Percentiles rank a stretch among this genome's conserved stretches.
These are phyloP conservation scores for Trissonchulus latispiculum DNA, from an alignment of 2,888 invertebrate species.

Conservation along the genomic window DNA sequence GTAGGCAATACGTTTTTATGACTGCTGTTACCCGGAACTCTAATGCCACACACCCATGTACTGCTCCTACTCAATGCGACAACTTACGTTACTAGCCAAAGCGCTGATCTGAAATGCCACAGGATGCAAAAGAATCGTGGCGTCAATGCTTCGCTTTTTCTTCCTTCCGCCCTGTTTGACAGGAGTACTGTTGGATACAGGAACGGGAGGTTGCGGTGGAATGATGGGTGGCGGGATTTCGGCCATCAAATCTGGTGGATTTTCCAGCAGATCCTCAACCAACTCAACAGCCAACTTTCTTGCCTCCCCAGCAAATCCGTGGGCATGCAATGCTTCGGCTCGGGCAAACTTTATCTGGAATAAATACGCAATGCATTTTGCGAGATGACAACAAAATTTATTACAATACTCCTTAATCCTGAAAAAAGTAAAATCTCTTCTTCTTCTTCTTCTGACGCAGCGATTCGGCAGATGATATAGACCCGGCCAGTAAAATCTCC, in stretches of 20 bases:
- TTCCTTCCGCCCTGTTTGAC: conserved; percentile 6
- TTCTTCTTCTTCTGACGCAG: too few relatives aligned
- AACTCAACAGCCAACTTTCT: conserved; percentile 75
- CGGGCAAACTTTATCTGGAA: conserved; percentile 72
- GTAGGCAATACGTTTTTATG: too few relatives aligned
- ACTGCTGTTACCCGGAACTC: too few relatives aligned
- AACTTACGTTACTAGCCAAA: conserved; percentile 48
- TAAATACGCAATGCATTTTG: too few relatives aligned
- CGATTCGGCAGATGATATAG: too few relatives aligned
- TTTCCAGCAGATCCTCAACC: conserved; percentile 74
- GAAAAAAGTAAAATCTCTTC: too few relatives aligned
- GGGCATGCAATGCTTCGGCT: conserved; percentile 90
- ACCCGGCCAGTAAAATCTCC: too few relatives aligned
- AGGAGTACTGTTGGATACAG: not conserved
- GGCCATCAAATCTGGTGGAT: conserved; percentile 76
- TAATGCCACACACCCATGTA: too few relatives aligned
- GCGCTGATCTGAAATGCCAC: conserved; percentile 17
- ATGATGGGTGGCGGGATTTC: conserved; percentile 54
- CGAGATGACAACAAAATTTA: too few relatives aligned
- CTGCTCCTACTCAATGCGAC: too few relatives aligned
- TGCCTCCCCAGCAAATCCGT: conserved; percentile 84
- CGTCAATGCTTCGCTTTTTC: conserved; percentile 11
- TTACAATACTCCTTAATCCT: too few relatives aligned
- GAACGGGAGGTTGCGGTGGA: not conserved
- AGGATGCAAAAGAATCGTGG: conserved; percentile 18